Evolutionary conservation across 1,140 invertebrate species (phyloP), one percentile per base, ranked within the genome.

Genomic region (Drosophila tani): DNA sequence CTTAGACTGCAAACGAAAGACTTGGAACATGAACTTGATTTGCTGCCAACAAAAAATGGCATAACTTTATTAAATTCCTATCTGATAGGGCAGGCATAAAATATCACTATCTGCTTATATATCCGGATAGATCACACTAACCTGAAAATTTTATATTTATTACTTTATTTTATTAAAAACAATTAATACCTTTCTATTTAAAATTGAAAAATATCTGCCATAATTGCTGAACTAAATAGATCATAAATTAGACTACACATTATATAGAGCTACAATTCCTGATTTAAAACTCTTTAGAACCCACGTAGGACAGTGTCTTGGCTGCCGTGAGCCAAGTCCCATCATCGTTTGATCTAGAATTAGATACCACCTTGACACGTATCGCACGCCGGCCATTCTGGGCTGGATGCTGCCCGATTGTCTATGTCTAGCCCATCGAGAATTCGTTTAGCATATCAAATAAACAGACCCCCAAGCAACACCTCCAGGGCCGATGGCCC

Each of bases 371-470:
- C 50, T 59, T 73, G 67, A 50, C 67, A 73, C 38, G 69, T 45
- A 51, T 43, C 41, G 29, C 46, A 60, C 12, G 29, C 21, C 8
- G 11, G 3, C 29, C 45, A 21, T 41, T 53, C 19, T 51, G 57
- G 40, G 8, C 29, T 35, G 43, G 38, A 47, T 56, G 68, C 40
- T 59, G 66, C 2, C 21, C 27, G n/a, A 15, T 19, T 15, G 27
- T 45, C 46, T 35, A 66, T 12, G 9, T 40, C 32, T 38, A 38
- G 46, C 4, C 69, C 29, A 56, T 24, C 53, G 8, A 73, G 55
- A 73, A 73, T 35, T 19, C 19, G 27, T 45, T 73, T 73, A 73
- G 68, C 67, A 73, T 60, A 73, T 60, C 38, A 60, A 9, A 73
- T 60, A 29, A 60, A 9, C 41, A 11, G 15, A n/a, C 67, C 53